Percentiles rank a stretch among this genome's conserved stretches.
Conservation (phyloP, 2,797 vertebrate genomes). For the Ctenochaetus hawaiiensis region DNA sequence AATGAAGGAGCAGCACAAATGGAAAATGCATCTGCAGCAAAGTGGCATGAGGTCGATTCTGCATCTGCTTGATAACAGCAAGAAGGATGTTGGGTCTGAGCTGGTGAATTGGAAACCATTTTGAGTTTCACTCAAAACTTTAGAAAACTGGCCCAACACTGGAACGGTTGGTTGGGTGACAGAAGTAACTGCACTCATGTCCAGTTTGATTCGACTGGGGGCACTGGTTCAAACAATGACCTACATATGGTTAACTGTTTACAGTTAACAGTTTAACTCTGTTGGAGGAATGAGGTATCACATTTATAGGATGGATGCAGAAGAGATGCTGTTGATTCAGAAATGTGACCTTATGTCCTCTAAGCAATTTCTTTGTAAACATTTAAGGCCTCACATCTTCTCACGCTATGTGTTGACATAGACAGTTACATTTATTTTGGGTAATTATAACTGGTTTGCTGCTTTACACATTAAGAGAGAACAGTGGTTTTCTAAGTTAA, state of each 20-base stretch:
- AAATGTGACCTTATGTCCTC: conserved; percentile 17
- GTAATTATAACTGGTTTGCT: neutral
- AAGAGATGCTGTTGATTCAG: neutral
- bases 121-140: conserved; percentile 2
- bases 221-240: conserved; percentile 7
- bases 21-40: conserved; percentile 20
- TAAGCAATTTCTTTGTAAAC: neutral
- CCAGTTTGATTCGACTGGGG: neutral
- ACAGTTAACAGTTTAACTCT: neutral
- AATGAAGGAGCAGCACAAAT: conserved; percentile 22
- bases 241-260: neutral
- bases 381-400: neutral
- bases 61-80: conserved; percentile 31
- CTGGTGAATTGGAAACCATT: neutral
- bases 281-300: neutral
- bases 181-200: conserved; percentile 18
- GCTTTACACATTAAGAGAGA: neutral
- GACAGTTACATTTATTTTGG: neutral
- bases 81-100: conserved; percentile 4
- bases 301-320: neutral
- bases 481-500: neutral
- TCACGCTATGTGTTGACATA: neutral
- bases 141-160: conserved; percentile 26
- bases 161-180: conserved; percentile 5
- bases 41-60: conserved; percentile 22